phyloP scores from a whole-genome alignment of 2,113 vertebrate genomes.

The Willisornis vidua region DNA sequence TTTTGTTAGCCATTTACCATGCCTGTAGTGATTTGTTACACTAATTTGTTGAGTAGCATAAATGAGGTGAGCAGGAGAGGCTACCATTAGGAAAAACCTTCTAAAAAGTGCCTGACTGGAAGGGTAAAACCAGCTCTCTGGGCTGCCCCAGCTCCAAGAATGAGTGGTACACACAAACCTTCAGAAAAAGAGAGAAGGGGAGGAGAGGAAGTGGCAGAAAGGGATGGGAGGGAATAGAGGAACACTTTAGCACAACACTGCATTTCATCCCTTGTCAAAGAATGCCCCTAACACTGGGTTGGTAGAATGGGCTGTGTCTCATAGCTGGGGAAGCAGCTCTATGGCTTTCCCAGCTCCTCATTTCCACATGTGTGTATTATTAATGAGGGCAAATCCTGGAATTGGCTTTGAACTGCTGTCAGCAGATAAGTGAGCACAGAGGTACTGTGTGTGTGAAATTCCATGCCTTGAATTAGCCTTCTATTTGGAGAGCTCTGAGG shows the following conservation, averaged over 20 bases:
- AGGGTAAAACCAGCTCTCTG: neutral
- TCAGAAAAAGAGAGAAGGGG: neutral
- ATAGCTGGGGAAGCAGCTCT: neutral
- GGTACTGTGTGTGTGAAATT: neutral
- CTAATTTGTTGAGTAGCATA: neutral
- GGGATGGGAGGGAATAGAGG: neutral
- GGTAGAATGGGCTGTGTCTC: neutral
- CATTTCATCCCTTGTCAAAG: neutral
- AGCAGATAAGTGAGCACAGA: neutral
- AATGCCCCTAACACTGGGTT: rapidly evolving
- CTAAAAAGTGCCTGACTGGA: neutral
- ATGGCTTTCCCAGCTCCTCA: neutral
- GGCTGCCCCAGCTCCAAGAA: neutral
- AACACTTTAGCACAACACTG: neutral
- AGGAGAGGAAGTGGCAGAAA: neutral
- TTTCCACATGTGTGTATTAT: neutral
- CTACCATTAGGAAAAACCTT: neutral
- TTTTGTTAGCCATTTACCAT: neutral
- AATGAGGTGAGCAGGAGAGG: neutral
- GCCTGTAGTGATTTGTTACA: neutral
- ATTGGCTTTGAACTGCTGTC: neutral
- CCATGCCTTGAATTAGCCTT: neutral
- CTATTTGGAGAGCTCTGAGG: neutral
- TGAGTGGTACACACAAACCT: neutral
- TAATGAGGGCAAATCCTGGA: neutral